A percentile compares a stretch with the other conserved stretches of the same genome.
Conservation (phyloP, 2,113 vertebrate species). For the Furnarius figulus region DNA sequence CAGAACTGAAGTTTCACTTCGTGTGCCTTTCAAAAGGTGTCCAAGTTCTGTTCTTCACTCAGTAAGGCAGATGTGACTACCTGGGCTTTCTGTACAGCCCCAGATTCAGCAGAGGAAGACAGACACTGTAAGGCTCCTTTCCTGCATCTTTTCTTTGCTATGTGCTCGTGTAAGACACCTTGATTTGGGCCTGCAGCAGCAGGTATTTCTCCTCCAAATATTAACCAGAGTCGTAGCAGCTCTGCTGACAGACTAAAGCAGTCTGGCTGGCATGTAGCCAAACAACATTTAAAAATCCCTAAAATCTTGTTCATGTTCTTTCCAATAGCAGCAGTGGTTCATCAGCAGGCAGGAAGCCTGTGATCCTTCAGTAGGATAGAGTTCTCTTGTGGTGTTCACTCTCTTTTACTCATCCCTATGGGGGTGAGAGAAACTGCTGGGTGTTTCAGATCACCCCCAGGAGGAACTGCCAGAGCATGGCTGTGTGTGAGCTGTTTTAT, state of each 20-base stretch:
- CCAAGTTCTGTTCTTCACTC: background rate
- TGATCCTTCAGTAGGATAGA: background rate
- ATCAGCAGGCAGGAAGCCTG: background rate
- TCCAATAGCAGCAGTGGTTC: background rate
- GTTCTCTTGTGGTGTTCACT: background rate
- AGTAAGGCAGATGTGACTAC: background rate
- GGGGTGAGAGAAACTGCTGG: background rate
- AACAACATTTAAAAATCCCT: background rate
- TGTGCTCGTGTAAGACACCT: background rate
- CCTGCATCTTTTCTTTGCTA: background rate
- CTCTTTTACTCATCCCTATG: background rate
- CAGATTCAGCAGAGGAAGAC: background rate
- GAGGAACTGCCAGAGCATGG: background rate
- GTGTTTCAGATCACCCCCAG: background rate
- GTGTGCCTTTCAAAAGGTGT: background rate
- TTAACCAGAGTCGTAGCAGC: background rate
- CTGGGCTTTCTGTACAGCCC: background rate
- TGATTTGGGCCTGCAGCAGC: background rate
- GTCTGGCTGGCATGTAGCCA: background rate
- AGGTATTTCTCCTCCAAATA: background rate
- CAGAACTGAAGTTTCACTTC: background rate
- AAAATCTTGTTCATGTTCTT: background rate
- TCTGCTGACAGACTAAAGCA: background rate
- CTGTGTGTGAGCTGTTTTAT: background rate
- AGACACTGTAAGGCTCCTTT: background rate